Base-by-base conservation (phyloP, 2,797 vertebrate species). In the Hyperoplus lanceolatus region DNA sequence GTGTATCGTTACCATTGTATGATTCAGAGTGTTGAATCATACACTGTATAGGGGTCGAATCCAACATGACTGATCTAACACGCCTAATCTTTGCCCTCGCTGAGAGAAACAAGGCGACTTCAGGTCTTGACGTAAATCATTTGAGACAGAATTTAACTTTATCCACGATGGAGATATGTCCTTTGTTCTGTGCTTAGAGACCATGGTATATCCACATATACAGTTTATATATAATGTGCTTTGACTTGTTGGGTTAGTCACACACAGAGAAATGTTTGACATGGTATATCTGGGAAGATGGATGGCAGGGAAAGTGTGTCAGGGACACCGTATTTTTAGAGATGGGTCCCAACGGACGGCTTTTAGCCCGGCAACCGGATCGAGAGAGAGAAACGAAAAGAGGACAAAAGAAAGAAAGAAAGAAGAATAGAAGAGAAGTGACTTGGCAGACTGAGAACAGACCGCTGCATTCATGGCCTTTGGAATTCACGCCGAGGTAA, bases 281-380 rank as follows among this genome's bases (percentile, higher is more conserved):
- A 61, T 78, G 82, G 81, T 81, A 67, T 75, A 87, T 92, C 77
- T 80, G 75, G 80, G 75, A 83, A 85, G 92, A 93, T 79, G 81
- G 92, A 91, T 92, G 48, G 64, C 67, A 78, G 81, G 61, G 81
- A 93, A 96, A 94, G 88, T 94, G 91, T 95, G 94, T 96, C 94
- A 95, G 93, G 93, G 94, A 94, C 94, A 91, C 68, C 71, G 58
- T 95, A 95, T 95, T 95, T 95, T 93, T 95, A 95, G 94, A 93
- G 87, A 88, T 64, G 71, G 83, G 83, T 95, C 94, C 93, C 94
- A 89, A 62, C 69, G 93, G 93, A 84, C 70, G 80, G 74, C 79
- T 89, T 84, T 92, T 75, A 90, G 92, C 90, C 90, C 83, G 79
- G 92, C 90, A 93, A 93, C 90, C 81, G 84, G 82, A 93, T 82